Base-by-base conservation (phyloP, 2,888 invertebrate species). In the Eupithecia abbreviata region DNA sequence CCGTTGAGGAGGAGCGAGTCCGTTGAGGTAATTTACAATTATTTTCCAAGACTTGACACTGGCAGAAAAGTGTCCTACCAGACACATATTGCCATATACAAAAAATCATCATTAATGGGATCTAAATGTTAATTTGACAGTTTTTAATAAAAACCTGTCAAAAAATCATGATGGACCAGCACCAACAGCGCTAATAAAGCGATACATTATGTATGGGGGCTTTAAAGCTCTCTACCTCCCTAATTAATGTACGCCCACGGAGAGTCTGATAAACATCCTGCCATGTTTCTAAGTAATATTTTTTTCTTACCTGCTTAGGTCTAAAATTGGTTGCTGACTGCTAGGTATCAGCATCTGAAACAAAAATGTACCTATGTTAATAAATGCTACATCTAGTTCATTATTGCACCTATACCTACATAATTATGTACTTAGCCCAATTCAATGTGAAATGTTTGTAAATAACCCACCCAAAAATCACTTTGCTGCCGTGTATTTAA, bases 261-360 rank as follows among this genome's bases (percentile, higher is more conserved):
- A 51, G 6, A 18, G 55, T 58, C 55, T n/a, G n/a, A 18, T 6
- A 7, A 45, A 45, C 15, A n/a, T 9, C 9, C 18, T 7, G 55
- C 18, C 18, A 18, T n/a, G n/a, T 51, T 55, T 55, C 7, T n/a
- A n/a, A 55, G 7, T 9, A 7, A 58, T 15, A n/a, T 15, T 15
- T 4, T 7, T 18, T 12, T 30, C 62, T 10, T 62, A 62, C 62
- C 30, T 62, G 62, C 30, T 30, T 12, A 30, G 30, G 30, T 62
- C 62, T 12, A 62, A 62, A 58, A 7, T 62, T 10, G 62, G 30
- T 62, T 62, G 62, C 62, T 62, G 62, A 62, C 62, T 30, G 30
- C 30, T 30, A 4, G 62, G 10, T 30, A 62, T 30, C 62, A 62
- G 30, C 18, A 62, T 62, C 62, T 62, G 73, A 65, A 73, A 67